phyloP scores from a whole-genome alignment of 2,113 vertebrate species.

The Microtus oregoni region DNA sequence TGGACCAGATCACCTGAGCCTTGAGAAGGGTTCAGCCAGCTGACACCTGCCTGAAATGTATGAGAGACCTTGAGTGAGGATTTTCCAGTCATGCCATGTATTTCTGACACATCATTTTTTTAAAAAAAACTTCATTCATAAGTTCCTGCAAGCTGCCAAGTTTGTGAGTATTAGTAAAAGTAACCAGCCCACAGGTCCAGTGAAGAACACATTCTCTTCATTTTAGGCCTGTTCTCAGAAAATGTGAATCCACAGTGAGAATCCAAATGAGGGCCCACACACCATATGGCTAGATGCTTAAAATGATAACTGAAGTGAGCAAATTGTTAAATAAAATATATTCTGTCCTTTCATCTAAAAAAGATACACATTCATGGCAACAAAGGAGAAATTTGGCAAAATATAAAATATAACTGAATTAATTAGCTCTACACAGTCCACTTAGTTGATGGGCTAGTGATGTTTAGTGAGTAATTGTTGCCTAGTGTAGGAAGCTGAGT shows the following conservation, averaged over 20 bases:
- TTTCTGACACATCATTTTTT: background rate
- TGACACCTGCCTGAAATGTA: background rate
- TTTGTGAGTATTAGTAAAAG: background rate
- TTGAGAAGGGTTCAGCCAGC: background rate
- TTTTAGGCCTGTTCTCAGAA: constrained; percentile 12
- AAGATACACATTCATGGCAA: constrained; percentile 11
- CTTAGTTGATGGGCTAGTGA: background rate
- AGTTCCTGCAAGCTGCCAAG: background rate
- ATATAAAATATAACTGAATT: background rate
- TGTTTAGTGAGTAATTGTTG: background rate
- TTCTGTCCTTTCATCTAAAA: background rate
- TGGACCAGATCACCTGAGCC: background rate
- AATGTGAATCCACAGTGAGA: background rate
- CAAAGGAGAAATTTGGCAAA: constrained; percentile 45
- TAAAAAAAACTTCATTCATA: background rate
- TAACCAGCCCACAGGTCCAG: background rate
- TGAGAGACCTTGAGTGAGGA: background rate
- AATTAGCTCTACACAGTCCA: background rate
- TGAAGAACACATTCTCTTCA: background rate
- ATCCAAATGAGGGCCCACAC: background rate
- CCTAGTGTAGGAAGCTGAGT: background rate
- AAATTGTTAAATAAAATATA: constrained; percentile 13
- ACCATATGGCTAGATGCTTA: constrained; percentile 44
- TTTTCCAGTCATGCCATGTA: background rate
- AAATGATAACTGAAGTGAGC: background rate